phyloP scores from a whole-genome alignment of 2,888 invertebrate genomes.

The Chorisops tibialis region DNA sequence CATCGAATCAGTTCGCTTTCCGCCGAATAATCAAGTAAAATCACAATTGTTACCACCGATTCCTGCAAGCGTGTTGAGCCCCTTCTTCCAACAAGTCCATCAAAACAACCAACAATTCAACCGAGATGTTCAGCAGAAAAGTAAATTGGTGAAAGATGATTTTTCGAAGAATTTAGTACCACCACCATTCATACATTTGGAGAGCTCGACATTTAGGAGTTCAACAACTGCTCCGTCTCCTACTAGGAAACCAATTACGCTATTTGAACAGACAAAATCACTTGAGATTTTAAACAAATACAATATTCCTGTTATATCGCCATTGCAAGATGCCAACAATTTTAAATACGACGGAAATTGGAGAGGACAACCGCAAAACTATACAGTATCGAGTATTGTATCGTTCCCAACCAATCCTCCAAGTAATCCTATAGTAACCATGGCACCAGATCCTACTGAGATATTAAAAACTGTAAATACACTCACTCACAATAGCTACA shows the following conservation, averaged over 20 bases:
- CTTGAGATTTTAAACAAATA: constrained; percentile 30
- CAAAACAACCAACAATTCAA: background rate
- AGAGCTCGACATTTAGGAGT: constrained; percentile 17
- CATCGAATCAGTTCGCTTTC: background rate
- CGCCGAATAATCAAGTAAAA: background rate
- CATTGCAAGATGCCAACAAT: constrained; percentile 28
- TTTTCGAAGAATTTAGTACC: constrained; percentile 29
- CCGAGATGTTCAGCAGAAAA: background rate
- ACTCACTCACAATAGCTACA: background rate
- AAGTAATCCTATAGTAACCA: background rate
- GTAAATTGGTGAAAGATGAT: constrained; percentile 22
- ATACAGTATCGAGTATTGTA: background rate
- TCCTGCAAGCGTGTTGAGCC: constrained; percentile 31
- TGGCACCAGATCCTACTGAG: background rate
- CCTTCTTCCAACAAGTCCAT: constrained; percentile 31
- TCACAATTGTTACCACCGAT: constrained; percentile 26
- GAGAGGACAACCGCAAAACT: background rate
- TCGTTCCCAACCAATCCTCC: constrained; percentile 20
- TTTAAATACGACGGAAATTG: constrained; percentile 6
- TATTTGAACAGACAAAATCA: constrained; percentile 23
- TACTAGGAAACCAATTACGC: background rate
- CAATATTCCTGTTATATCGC: constrained; percentile 31
- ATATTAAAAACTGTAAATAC: background rate
- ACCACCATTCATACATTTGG: constrained; percentile 22
- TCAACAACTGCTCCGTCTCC: constrained; percentile 10